Percentiles rank a stretch among this genome's conserved stretches.
Evolutionary conservation across 2,113 vertebrate genomes (phyloP).

Genomic region (Sapajus apella): DNA sequence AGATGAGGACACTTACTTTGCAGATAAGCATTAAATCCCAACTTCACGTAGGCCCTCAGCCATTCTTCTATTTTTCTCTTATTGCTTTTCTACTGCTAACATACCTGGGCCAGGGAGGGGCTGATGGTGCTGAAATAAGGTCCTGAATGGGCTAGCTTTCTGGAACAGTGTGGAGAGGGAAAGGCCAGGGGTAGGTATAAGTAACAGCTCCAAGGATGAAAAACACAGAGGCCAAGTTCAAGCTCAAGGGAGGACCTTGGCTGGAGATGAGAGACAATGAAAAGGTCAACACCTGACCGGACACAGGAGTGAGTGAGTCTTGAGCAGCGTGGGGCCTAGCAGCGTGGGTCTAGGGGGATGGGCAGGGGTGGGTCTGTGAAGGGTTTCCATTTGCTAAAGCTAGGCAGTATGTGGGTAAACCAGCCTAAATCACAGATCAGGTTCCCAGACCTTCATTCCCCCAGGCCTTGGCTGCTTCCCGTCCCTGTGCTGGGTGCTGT

Average conservation of each 20-base stretch:
- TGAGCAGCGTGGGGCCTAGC: not conserved
- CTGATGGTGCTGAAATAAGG: not conserved
- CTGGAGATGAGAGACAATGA: not conserved
- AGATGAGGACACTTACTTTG: not conserved
- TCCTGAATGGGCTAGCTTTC: not conserved
- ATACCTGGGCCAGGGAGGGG: not conserved
- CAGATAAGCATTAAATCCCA: not conserved
- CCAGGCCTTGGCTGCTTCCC: not conserved
- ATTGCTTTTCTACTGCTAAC: not conserved
- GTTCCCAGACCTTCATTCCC: too few relatives aligned
- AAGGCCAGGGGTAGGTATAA: not conserved
- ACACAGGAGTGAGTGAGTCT: too few relatives aligned
- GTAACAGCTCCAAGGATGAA: not conserved
- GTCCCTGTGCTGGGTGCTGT: not conserved
- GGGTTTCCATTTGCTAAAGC: not conserved
- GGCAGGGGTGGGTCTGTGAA: not conserved
- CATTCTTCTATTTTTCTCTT: not conserved
- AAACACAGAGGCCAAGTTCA: not conserved
- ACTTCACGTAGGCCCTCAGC: not conserved
- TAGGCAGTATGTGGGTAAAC: fast-evolving
- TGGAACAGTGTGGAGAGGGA: not conserved
- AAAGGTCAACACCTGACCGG: too few relatives aligned
- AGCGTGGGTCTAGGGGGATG: too few relatives aligned
- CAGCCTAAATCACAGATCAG: not conserved
- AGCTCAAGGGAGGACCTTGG: not conserved